These are phyloP conservation scores for Bombus polaris DNA, from an alignment of 1,140 invertebrate genomes.

Conservation along the genomic window DNA sequence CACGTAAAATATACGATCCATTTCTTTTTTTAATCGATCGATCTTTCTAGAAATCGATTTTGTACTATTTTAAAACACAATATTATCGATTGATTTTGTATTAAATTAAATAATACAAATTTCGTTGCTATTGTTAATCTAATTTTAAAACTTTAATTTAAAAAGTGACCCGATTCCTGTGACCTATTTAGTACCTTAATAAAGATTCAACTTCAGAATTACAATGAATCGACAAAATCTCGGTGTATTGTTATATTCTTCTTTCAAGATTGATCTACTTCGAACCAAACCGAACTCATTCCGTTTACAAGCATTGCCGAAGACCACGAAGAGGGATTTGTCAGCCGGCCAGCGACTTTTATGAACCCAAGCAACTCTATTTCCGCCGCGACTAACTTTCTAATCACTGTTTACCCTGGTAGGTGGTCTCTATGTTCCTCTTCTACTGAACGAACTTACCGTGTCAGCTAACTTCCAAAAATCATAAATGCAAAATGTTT, in stretches of 20 bases:
- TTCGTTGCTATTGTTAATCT: too few species aligned
- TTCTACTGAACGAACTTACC: slow-evolving; percentile 21
- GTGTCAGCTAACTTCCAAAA: slow-evolving; percentile 49
- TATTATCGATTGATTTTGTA: too few species aligned
- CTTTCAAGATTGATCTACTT: slow-evolving; percentile 67
- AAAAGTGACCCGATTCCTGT: too few species aligned
- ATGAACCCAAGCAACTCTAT: slow-evolving; percentile 67
- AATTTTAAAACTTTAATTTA: too few species aligned
- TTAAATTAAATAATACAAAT: too few species aligned
- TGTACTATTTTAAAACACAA: too few species aligned
- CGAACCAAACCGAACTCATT: slow-evolving; percentile 61
- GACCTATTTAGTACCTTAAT: too few species aligned
- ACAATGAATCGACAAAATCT: not conserved
- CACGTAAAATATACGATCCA: too few species aligned
- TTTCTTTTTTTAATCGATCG: too few species aligned
- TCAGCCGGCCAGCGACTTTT: slow-evolving; percentile 73
- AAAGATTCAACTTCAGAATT: not conserved
- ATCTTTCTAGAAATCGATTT: too few species aligned
- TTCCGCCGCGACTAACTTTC: slow-evolving; percentile 74
- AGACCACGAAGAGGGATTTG: slow-evolving; percentile 62
- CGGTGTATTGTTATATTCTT: not conserved
- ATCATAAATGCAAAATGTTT: slow-evolving; percentile 41
- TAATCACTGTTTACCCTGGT: slow-evolving; percentile 75
- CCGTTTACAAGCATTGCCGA: slow-evolving; percentile 22
- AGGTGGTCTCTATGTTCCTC: slow-evolving; percentile 58